A percentile compares a stretch with the other conserved stretches of the same genome.
phyloP scores from a whole-genome alignment of 2,113 vertebrate species.

The Poeciliopsis turrubarensis region DNA sequence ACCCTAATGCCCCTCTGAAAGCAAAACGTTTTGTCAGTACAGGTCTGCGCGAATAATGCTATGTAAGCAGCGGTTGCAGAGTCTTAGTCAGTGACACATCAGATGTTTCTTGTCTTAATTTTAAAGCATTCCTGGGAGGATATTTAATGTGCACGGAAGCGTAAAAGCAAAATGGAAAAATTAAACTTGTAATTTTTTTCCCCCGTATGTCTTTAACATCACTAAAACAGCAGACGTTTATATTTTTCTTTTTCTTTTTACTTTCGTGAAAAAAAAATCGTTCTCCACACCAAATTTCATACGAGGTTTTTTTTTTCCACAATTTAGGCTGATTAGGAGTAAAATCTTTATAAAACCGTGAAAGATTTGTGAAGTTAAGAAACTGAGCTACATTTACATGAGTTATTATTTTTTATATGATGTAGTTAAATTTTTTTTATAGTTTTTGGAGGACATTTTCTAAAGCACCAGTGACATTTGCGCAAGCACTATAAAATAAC shows the following conservation, averaged over 20 bases:
- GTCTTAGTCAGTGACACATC: constrained; percentile 44
- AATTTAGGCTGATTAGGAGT: background rate
- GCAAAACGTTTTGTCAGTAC: constrained; percentile 73
- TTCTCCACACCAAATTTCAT: background rate
- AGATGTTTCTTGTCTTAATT: constrained; percentile 23
- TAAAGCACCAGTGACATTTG: background rate
- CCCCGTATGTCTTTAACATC: no score
- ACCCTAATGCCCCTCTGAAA: constrained; percentile 74
- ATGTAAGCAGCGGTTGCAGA: constrained; percentile 52
- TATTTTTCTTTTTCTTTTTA: background rate
- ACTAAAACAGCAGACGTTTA: background rate
- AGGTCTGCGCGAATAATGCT: constrained; percentile 64
- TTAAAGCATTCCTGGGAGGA: background rate
- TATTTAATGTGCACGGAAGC: background rate
- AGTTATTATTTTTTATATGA: background rate
- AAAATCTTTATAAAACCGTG: background rate
- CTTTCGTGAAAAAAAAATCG: background rate
- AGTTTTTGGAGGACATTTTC: background rate
- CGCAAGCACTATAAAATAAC: background rate
- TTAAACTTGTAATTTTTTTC: background rate
- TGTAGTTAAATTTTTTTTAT: background rate
- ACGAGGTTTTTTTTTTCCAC: background rate
- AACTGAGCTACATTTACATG: background rate
- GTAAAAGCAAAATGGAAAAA: background rate
- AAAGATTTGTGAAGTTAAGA: background rate